These are phyloP conservation scores for Rana temporaria DNA, from an alignment of 2,113 vertebrate genomes.

Conservation along the genomic window DNA sequence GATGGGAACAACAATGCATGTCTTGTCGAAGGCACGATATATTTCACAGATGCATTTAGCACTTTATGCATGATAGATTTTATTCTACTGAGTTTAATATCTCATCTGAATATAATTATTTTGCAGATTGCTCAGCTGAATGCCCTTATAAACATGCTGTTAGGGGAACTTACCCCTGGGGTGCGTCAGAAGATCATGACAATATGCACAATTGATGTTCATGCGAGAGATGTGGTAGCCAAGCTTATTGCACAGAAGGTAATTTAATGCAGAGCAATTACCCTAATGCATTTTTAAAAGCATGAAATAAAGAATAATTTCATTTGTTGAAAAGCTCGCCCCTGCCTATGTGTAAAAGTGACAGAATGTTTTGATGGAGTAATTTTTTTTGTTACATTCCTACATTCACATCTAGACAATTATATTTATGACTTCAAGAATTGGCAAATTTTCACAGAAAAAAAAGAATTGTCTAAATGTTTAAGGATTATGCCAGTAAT, in stretches of 20 bases:
- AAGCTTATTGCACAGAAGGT: conserved; percentile 86
- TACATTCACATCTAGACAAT: conserved; percentile 74
- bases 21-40: conserved; percentile 63
- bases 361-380: conserved; percentile 95
- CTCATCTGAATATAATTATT: conserved; percentile 87
- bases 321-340: conserved; percentile 85
- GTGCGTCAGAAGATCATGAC: conserved; percentile 92
- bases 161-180: conserved; percentile 84
- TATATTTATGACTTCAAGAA: conserved; percentile 79
- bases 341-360: conserved; percentile 80
- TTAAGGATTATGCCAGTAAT: conserved; percentile 67
- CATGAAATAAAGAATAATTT: conserved; percentile 84
- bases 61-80: conserved; percentile 75
- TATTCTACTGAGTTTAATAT: conserved; percentile 72
- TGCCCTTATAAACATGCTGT: conserved; percentile 90
- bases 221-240: conserved; percentile 82
- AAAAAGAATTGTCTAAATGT: conserved; percentile 79
- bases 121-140: conserved; percentile 91
- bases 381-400: conserved; percentile 61
- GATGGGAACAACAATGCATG: conserved; percentile 78
- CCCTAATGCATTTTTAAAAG: conserved; percentile 97
- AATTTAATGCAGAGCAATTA: conserved; percentile 93
- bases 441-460: conserved; percentile 69
- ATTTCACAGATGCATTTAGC: conserved; percentile 76
- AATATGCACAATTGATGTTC: conserved; percentile 86